Conservation (phyloP, 1,140 invertebrate species). For the Musca domestica region DNA sequence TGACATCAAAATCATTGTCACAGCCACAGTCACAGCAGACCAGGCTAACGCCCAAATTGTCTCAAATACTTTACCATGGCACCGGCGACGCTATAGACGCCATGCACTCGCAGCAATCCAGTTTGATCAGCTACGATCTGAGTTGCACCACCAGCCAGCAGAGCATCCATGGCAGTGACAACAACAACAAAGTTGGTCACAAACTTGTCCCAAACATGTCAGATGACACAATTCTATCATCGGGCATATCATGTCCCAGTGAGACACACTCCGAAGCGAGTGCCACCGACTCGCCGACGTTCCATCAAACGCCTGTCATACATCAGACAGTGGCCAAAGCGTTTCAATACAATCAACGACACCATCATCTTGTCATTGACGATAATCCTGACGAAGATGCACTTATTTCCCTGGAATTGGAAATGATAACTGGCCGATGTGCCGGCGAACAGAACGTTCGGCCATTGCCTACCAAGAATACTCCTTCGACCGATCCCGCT, state of each 20-base stretch:
- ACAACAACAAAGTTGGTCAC: conserved; percentile 5
- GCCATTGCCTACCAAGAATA: neutral
- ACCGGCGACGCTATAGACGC: neutral
- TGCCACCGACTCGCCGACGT: conserved; percentile 16
- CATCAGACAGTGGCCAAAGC: conserved; percentile 8
- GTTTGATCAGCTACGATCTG: conserved; percentile 30
- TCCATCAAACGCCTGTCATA: neutral
- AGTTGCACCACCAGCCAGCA: conserved; percentile 28
- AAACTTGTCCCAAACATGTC: conserved; percentile 7
- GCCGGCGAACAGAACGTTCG: neutral
- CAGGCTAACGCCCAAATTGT: neutral
- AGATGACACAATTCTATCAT: conserved; percentile 50
- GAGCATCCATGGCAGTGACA: conserved; percentile 9
- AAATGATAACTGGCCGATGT: conserved; percentile 40
- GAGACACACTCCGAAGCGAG: conserved; percentile 28
- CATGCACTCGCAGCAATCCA: conserved; percentile 34
- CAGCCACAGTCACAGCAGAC: neutral
- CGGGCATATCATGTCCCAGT: conserved; percentile 44
- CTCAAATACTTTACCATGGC: neutral
- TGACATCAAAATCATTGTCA: neutral
- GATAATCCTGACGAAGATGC: conserved; percentile 29
- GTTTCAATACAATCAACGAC: neutral
- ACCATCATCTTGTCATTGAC: neutral
- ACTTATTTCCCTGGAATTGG: conserved; percentile 43
- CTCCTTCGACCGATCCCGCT: neutral